phyloP scores from a whole-genome alignment of 2,888 invertebrate genomes.

The Perdita meconis region DNA sequence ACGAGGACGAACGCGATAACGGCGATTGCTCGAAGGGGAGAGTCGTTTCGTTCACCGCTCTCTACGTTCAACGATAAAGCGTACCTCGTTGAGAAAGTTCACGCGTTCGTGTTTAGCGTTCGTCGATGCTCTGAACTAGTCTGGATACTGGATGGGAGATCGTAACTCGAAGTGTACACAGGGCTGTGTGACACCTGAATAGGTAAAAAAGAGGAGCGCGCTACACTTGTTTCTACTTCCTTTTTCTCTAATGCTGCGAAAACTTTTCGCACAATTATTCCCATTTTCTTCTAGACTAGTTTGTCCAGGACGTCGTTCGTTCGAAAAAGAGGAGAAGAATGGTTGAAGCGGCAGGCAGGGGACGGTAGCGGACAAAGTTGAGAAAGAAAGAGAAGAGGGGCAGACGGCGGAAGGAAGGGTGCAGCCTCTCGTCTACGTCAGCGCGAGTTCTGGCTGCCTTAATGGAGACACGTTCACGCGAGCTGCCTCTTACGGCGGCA shows the following conservation, averaged over 20 bases:
- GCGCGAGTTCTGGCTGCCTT: conserved; percentile 70
- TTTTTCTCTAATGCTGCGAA: too few relatives aligned
- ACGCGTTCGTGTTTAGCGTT: conserved; percentile 84
- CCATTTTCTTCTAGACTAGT: too few relatives aligned
- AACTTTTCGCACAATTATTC: too few relatives aligned
- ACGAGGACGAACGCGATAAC: conserved; percentile 39
- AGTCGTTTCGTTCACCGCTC: too few relatives aligned
- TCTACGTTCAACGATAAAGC: conserved; percentile 82
- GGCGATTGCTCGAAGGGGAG: conserved; percentile 65
- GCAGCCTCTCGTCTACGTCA: conserved; percentile 70
- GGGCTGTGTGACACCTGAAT: conserved; percentile 83
- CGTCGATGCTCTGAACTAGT: conserved; percentile 82
- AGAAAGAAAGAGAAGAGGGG: conserved; percentile 38
- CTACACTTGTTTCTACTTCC: too few relatives aligned
- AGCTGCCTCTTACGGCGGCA: conserved; percentile 77
- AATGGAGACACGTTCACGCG: conserved; percentile 81
- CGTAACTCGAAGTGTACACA: conserved; percentile 82
- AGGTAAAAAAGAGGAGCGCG: conserved; percentile 84
- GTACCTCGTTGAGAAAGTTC: conserved; percentile 82
- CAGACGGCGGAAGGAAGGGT: conserved; percentile 34
- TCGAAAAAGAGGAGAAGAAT: not conserved
- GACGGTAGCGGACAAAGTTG: conserved; percentile 13
- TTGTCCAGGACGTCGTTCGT: too few relatives aligned
- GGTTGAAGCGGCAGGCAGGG: not conserved
- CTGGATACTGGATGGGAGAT: too few relatives aligned